Base-by-base conservation (phyloP, 2,113 vertebrate species). In the Leucopternis melanops region DNA sequence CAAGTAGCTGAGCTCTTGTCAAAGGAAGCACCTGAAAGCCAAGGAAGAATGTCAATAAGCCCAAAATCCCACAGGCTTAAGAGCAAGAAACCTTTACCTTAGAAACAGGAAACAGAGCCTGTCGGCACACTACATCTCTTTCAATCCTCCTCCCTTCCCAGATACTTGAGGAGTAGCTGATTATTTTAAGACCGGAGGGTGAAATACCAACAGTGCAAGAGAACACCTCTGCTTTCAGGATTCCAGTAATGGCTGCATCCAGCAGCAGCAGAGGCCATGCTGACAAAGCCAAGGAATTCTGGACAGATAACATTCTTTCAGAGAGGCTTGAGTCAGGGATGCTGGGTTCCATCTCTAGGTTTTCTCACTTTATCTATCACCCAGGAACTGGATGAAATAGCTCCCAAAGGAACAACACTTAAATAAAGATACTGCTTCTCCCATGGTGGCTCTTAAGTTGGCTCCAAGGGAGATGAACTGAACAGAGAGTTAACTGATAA, bases 1-100 rank as follows among this genome's bases (percentile, higher is more conserved):
- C 98, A 98, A 44, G 98, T 98, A 71, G 94, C 87, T 10, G 98
- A 98, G 27, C 96, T 98, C 97, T 98, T 98, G 92, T 98, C 98
- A 47, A 98, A 98, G 6, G 98, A 98, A 86, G 98, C 98, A 92
- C 98, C 98, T 98, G 94, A 45, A 87, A 94, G 34, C 14, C 95
- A n/a, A 73, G 2, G 11, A 90, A 77, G 7, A 26, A 21, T 3
- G 31, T 91, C 29, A 92, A 8, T 20, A 74, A 27, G 10, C 31
- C 11, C 19, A 14, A 75, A 88, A 83, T 61, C 32, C 44, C 15
- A 79, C 31, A 63, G 2, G 22, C 36, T 27, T 26, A 42, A 75
- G 13, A 74, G 21, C 42, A 57, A 78, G 40, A 87, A 81, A 40
- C 7, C 23, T 74, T 90, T 62, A 49, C 15, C 40, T 94, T 57